Evolutionary conservation across 1,140 invertebrate species (phyloP), one percentile per base, ranked within the genome.

Genomic region (Cecropterus lyciades): DNA sequence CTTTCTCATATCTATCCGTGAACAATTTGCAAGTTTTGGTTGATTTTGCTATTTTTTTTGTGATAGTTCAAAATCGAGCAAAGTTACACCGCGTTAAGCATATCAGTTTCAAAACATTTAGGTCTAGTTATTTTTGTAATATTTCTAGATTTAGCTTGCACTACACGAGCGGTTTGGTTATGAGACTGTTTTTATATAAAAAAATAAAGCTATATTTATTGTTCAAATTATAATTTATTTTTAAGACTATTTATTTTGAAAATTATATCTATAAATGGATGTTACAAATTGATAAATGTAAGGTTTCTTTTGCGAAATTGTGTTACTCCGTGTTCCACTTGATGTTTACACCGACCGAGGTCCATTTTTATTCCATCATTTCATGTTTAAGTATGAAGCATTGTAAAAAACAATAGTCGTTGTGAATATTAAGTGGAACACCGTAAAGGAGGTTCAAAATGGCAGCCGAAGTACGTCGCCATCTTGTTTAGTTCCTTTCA

Each of bases 101-200:
- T 88, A 88, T 88, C 85, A 88, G 76, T 82, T 84, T 71, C 66
- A 69, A 43, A 73, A 81, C 66, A 69, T 69, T 76, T 75, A 77
- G 70, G 43, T 71, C 65, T 82, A 82, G 73, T 79, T 75, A 75
- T 75, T 73, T 81, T 75, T 70, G 64, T 75, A 73, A 72, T 75
- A 45, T 73, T 70, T 70, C 65, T 75, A 75, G 70, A 66, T 70
- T 70, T 72, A 73, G 64, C 60, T 60, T 33, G 27, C 51, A 56
- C 68, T 45, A 63, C 40, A 56, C 51, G 53, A 63, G 67, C 53
- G 55, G 60, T 46, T 63, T 48, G 45, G 43, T 49, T 56, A 24
- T n/a, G 30, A 14, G 57, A 65, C 52, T 63, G 10, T n/a, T 45
- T 69, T 60, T 63, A 40, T 30, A 40, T 52, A 51, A 45, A 57